Base-by-base conservation (phyloP, 2,888 invertebrate species). In the Drosophila borborema region DNA sequence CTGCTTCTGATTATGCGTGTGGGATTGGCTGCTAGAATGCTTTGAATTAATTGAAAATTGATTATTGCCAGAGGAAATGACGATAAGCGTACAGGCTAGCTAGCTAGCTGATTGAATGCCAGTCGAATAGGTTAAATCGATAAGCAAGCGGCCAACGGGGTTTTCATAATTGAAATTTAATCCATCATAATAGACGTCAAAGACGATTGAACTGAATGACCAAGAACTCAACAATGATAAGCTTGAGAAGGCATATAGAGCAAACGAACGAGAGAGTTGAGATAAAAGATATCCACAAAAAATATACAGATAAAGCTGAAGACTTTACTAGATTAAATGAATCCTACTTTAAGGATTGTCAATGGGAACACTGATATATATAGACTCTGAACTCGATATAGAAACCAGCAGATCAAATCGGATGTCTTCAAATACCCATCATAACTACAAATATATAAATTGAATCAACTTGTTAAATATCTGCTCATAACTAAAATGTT, bases 101-200 rank as follows among this genome's bases (percentile, higher is more conserved):
- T 28, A 16, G 46, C 48, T 28, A 16, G 46, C 46, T 46, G 43
- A 10, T 18, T 18, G 10, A 43, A 18, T 41, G 12, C 20, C 55
- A 45, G 31, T 18, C 20, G 41, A 8, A 49, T 45, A 23, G 34
- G 3, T 34, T 16, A 20, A 20, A 41, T 45, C 48, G 70, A 77
- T 80, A 80, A 80, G 71, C 61, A 69, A 61, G 53, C 65, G 48
- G 63, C 49, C 56, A 48, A 55, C 20, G 40, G 60, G 53, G 66
- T 74, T 71, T 16, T 10, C 74, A 81, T 92, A 92, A 92, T 92
- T 92, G 91, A 89, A 91, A 91, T 89, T 88, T 91, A 92, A 92
- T 92, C 91, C 91, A 90, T 92, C 92, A 92, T 89, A 91, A 92
- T 92, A 92, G 91, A 88, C 84, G 89, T 90, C 91, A 85, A 90